Base-by-base conservation (phyloP, 2,113 vertebrate genomes). In the Pluvianellus socialis region DNA sequence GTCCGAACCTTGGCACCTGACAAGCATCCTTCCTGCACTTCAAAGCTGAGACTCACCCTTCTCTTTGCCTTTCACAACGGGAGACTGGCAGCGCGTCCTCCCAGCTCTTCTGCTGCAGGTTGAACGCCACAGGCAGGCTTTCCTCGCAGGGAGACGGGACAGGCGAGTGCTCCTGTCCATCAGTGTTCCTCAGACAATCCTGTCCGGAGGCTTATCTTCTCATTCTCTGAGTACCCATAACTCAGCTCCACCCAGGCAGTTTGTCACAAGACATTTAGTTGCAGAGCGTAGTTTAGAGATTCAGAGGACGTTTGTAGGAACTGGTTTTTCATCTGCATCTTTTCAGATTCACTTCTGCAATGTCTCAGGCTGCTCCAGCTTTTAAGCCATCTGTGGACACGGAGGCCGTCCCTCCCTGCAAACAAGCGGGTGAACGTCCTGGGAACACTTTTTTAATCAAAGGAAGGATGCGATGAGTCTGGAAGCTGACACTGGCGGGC, bases 71-170 rank as follows among this genome's bases (percentile, higher is more conserved):
- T 35, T 47, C 12, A 5, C 42, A 35, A 5, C 0, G 2, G 27
- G 18, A 58, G 12, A 9, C 30, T 18, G 61, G 28, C 42, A 75
- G 35, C 20, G 8, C 0, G 0, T 49, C 27, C 47, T 63, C 74
- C 10, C 62, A 28, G 45, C 50, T 66, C 49, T 15, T 77, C 12
- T 33, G 28, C 73, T 38, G 50, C 55, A 40, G 12, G 18, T 1
- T 33, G 24, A 52, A 30, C 44, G 55, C 6, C 62, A 28, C 32
- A 18, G 23, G 23, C 50, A 88, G 55, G 38, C 16, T 58, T 38
- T 45, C 17, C 26, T 47, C 82, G 44, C 0, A 2, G 42, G 75
- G 15, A 74, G 50, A 49, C 0, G 0, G 44, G 45, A 22, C 53
- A 58, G 42, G 35, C 2, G 21, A 61, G 52, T 11, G 70, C 58